These are phyloP conservation scores for Anguilla megastoma DNA, from an alignment of 2,797 vertebrate species.

Conservation along the genomic window DNA sequence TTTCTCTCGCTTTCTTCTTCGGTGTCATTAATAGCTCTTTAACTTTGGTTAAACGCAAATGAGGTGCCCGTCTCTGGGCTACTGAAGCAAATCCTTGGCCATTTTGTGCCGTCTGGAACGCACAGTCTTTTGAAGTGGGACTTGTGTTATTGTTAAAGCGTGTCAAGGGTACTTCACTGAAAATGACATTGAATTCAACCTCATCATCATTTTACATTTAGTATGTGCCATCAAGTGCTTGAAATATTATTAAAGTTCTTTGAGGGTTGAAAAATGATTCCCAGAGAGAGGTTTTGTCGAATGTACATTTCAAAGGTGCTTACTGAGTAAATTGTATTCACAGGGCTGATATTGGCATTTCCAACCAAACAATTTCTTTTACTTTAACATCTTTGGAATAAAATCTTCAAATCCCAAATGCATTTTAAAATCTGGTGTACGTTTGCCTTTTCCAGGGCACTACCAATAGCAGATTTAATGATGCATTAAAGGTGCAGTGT, in stretches of 20 bases:
- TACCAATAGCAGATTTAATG: neutral
- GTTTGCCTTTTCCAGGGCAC: neutral
- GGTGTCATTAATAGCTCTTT: constrained; percentile 23
- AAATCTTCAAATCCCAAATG: neutral
- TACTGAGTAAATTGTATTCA: neutral
- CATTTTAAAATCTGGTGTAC: neutral
- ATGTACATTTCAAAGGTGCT: neutral
- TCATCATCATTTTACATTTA: neutral
- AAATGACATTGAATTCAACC: constrained; percentile 12
- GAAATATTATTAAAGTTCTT: neutral
- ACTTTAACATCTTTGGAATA: neutral
- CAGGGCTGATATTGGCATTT: neutral
- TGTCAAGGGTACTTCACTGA: neutral
- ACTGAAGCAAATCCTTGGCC: neutral
- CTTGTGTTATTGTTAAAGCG: neutral
- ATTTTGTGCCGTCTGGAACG: neutral
- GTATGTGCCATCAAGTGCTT: neutral
- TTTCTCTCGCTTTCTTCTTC: neutral
- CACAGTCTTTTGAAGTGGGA: constrained; percentile 8
- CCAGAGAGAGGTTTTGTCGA: neutral
- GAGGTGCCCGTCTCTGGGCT: constrained; percentile 2
- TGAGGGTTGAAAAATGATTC: neutral
- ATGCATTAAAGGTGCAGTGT: neutral
- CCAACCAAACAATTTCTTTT: neutral
- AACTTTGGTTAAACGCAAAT: constrained; percentile 13